Evolutionary conservation across 2,888 invertebrate genomes (phyloP).

Genomic region (Sinotaia quadrata): DNA sequence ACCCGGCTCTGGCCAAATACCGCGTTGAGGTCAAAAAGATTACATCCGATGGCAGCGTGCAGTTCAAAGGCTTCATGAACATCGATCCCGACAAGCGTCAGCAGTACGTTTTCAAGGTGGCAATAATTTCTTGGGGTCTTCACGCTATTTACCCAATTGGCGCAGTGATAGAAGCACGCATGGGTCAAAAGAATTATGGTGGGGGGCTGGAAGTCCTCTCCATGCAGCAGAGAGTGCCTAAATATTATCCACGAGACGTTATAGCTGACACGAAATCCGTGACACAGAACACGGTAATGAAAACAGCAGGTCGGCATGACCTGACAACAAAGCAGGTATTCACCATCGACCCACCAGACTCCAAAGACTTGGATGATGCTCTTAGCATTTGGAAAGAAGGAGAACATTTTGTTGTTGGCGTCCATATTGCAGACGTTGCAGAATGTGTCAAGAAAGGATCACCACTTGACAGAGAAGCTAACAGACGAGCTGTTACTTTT

Average conservation of each 20-base stretch:
- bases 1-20: slow-evolving; percentile 7
- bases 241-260: slow-evolving; percentile 12
- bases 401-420: slow-evolving; percentile 39
- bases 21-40: slow-evolving; percentile 35
- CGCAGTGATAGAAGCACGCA: slow-evolving; percentile 45
- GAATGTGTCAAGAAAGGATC: slow-evolving; percentile 38
- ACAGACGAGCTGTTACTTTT: slow-evolving; percentile 41
- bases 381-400: slow-evolving; percentile 39
- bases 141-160: slow-evolving; percentile 46
- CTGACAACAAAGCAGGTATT: slow-evolving; percentile 41
- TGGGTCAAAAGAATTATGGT: slow-evolving; percentile 26
- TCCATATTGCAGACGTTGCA: slow-evolving; percentile 56
- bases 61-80: slow-evolving; percentile 22
- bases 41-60: slow-evolving; percentile 20
- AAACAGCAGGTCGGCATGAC: slow-evolving; percentile 33
- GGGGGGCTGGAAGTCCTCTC: slow-evolving; percentile 25
- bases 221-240: slow-evolving; percentile 29
- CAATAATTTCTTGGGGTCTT: slow-evolving; percentile 41
- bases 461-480: slow-evolving; percentile 49
- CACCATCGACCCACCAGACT: slow-evolving; percentile 50
- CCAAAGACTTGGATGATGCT: slow-evolving; percentile 51
- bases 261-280: slow-evolving; percentile 4
- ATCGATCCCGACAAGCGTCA: slow-evolving; percentile 40
- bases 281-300: not conserved
- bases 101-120: slow-evolving; percentile 49